Percentiles rank a stretch among this genome's conserved stretches.
Evolutionary conservation across 2,113 vertebrate species (phyloP).

Genomic region (Thamnaconus septentrionalis): DNA sequence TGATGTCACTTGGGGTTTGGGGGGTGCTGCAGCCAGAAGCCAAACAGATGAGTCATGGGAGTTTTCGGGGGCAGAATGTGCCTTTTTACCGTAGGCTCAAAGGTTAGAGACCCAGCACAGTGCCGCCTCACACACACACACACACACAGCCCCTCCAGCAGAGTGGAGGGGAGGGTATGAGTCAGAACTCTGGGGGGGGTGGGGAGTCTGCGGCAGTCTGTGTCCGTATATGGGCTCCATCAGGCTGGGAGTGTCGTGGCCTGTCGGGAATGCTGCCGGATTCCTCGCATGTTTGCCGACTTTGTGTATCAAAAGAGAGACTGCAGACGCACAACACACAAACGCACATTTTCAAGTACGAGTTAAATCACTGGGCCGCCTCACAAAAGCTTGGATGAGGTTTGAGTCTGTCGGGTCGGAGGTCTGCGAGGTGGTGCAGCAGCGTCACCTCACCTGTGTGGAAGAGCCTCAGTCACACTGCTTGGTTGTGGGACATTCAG

Average conservation of each 20-base stretch:
- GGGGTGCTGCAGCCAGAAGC: neutral
- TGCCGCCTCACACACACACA: neutral
- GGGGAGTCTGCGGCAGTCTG: constrained; percentile 32
- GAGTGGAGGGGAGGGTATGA: constrained; percentile 33
- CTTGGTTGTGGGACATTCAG: no score
- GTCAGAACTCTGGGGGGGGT: constrained; percentile 33
- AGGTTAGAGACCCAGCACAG: neutral
- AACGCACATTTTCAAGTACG: neutral
- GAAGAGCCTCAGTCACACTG: no score
- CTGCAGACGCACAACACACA: constrained; percentile 24
- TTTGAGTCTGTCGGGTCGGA: no score
- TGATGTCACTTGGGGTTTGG: constrained; percentile 26
- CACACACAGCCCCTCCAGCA: neutral
- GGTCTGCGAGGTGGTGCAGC: no score
- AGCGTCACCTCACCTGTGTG: no score
- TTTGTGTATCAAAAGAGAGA: constrained; percentile 34
- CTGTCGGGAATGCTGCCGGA: constrained; percentile 66
- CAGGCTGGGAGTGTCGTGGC: constrained; percentile 42
- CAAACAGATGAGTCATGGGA: constrained; percentile 68
- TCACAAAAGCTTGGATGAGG: no score
- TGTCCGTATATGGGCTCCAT: constrained; percentile 66
- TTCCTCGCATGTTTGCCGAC: constrained; percentile 74
- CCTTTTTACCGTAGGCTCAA: constrained; percentile 14
- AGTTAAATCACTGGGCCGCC: no score
- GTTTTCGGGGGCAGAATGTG: constrained; percentile 42